Conservation (phyloP, 2,888 invertebrate genomes). For the Drosophila acutilabella region DNA sequence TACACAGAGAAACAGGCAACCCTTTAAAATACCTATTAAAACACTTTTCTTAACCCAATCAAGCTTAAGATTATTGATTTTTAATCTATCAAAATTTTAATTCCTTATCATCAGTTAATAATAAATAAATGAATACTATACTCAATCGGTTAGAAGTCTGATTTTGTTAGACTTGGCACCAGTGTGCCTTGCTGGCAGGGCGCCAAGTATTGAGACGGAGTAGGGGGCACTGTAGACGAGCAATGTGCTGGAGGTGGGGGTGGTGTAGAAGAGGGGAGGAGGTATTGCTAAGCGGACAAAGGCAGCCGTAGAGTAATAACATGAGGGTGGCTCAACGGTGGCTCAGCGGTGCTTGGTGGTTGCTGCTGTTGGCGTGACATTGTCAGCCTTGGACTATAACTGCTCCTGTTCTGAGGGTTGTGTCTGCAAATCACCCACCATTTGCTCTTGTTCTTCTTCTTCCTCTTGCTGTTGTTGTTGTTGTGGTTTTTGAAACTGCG, state of each 20-base stretch:
- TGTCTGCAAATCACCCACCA: conserved; percentile 74
- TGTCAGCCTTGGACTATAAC: conserved; percentile 55
- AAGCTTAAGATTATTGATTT: too few relatives aligned
- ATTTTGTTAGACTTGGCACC: background rate
- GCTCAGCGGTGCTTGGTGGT: conserved; percentile 66
- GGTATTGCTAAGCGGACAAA: conserved; percentile 53
- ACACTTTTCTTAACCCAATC: too few relatives aligned
- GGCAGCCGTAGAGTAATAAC: conserved; percentile 71
- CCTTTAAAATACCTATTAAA: too few relatives aligned
- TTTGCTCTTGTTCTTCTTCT: conserved; percentile 35
- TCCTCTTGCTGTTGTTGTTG: conserved; percentile 19
- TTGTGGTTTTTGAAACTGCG: conserved; percentile 47
- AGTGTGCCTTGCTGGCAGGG: conserved; percentile 64
- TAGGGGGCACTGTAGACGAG: conserved; percentile 27
- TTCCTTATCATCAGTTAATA: too few relatives aligned
- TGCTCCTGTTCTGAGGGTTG: conserved; percentile 58
- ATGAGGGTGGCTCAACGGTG: conserved; percentile 75
- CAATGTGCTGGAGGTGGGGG: background rate
- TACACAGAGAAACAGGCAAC: too few relatives aligned
- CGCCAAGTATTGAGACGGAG: conserved; percentile 55
- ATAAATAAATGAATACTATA: background rate
- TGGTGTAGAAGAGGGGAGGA: background rate
- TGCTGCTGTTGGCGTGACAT: conserved; percentile 54
- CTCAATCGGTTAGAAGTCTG: background rate
- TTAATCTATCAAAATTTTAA: too few relatives aligned